Percentiles rank a stretch among this genome's conserved stretches.
Evolutionary conservation across 2,113 vertebrate species (phyloP).

Genomic region (Steatornis caripensis): DNA sequence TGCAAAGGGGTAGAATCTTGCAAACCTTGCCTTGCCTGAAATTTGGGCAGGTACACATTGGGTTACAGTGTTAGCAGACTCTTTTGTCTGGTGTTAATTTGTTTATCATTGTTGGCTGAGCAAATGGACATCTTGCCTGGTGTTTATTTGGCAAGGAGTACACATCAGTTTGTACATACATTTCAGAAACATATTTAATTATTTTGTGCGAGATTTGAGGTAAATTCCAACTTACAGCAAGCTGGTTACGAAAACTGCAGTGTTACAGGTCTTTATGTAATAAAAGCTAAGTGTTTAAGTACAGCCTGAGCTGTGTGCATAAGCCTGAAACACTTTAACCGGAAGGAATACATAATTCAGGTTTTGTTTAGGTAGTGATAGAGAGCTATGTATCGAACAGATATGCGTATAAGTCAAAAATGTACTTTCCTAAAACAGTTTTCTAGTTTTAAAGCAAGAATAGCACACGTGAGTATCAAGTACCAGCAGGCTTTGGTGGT

Average conservation of each 20-base stretch:
- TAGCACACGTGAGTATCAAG: background rate
- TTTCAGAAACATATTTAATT: background rate
- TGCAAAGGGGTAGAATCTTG: background rate
- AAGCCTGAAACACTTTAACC: background rate
- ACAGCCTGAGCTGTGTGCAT: background rate
- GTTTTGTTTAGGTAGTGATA: background rate
- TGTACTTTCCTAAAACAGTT: background rate
- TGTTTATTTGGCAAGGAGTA: background rate
- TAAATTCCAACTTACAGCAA: background rate
- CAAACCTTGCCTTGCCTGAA: background rate
- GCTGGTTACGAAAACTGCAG: background rate
- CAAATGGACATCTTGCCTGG: background rate
- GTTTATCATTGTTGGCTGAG: background rate
- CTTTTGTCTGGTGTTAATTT: background rate
- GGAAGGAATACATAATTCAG: background rate
- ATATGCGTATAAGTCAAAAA: background rate
- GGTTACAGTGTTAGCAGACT: background rate
- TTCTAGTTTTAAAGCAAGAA: background rate
- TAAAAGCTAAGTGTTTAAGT: background rate
- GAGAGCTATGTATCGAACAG: background rate
- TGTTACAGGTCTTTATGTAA: background rate
- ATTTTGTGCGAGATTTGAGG: background rate
- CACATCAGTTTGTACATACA: rapidly evolving
- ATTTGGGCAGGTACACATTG: background rate
- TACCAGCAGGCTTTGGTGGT: background rate